These are phyloP conservation scores for Adelosebastes latens DNA, from an alignment of 2,797 vertebrate species.

Conservation along the genomic window DNA sequence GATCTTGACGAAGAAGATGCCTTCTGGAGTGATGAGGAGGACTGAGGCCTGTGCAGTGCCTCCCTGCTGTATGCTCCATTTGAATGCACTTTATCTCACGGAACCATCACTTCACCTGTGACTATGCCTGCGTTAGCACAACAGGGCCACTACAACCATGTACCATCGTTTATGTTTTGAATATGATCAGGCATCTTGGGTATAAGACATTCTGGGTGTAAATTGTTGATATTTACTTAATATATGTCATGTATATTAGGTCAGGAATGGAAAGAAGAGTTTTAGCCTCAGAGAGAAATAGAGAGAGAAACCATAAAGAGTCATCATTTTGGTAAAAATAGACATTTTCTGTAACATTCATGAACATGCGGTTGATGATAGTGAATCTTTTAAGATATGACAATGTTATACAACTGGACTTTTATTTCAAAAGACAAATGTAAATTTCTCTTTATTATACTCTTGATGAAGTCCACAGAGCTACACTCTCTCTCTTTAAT, in stretches of 20 bases:
- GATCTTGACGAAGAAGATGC: constrained; percentile 77
- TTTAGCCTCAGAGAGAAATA: not conserved
- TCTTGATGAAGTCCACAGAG: not conserved
- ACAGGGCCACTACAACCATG: not conserved
- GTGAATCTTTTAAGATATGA: not conserved
- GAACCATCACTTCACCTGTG: constrained; percentile 19
- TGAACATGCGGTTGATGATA: not conserved
- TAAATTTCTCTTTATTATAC: not conserved
- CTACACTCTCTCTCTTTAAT: not conserved
- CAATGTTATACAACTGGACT: not conserved
- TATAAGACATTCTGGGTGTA: not conserved
- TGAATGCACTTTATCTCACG: constrained; percentile 71
- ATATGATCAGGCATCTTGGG: not conserved
- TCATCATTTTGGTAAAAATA: not conserved
- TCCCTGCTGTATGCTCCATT: constrained; percentile 24
- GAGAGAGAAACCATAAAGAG: not conserved
- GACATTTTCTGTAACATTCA: not conserved
- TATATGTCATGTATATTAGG: not conserved
- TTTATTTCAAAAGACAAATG: not conserved
- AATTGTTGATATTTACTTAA: not conserved
- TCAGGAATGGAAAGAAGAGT: not conserved
- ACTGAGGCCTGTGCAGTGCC: constrained; percentile 57
- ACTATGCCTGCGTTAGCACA: constrained; percentile 1
- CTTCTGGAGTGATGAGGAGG: constrained; percentile 83
- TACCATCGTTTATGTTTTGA: not conserved